Conservation (phyloP, 2,888 invertebrate species). For the Ennomos fuscantarius region DNA sequence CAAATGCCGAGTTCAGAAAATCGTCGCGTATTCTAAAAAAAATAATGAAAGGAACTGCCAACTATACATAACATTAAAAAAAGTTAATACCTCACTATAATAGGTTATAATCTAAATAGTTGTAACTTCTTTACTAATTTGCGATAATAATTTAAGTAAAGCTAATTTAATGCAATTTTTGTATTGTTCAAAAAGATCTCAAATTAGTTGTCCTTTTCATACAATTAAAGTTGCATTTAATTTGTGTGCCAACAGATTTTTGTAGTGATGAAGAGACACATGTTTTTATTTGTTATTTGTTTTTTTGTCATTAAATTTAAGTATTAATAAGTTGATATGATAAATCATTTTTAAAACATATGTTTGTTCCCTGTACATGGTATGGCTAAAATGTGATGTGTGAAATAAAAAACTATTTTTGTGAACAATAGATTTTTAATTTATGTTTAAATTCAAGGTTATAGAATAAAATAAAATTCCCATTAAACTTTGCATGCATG, state of each 20-base stretch:
- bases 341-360: constrained; percentile 39
- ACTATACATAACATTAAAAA: too few species aligned
- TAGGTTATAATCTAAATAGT: constrained; percentile 11
- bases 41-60: too few species aligned
- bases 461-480: too few species aligned
- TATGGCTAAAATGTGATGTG: constrained; percentile 45
- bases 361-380: constrained; percentile 48
- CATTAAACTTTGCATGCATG: too few species aligned
- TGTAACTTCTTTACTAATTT: constrained; percentile 5
- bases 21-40: too few species aligned
- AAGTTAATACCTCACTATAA: constrained; percentile 17
- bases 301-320: constrained; percentile 7
- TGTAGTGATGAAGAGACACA: constrained; percentile 34
- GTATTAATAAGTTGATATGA: constrained; percentile 14
- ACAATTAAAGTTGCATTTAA: constrained; percentile 46
- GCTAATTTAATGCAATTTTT: constrained; percentile 46
- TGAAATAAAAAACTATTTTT: constrained; percentile 57
- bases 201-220: constrained; percentile 39
- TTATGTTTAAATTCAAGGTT: too few species aligned
- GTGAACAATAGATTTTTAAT: neutral
- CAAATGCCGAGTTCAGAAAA: too few species aligned
- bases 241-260: constrained; percentile 35
- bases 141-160: constrained; percentile 18
- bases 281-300: constrained; percentile 45
- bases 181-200: constrained; percentile 49